Evolutionary conservation across 2,888 invertebrate genomes (phyloP), one percentile per base, ranked within the genome.

Genomic region (Drosophila longiperda): DNA sequence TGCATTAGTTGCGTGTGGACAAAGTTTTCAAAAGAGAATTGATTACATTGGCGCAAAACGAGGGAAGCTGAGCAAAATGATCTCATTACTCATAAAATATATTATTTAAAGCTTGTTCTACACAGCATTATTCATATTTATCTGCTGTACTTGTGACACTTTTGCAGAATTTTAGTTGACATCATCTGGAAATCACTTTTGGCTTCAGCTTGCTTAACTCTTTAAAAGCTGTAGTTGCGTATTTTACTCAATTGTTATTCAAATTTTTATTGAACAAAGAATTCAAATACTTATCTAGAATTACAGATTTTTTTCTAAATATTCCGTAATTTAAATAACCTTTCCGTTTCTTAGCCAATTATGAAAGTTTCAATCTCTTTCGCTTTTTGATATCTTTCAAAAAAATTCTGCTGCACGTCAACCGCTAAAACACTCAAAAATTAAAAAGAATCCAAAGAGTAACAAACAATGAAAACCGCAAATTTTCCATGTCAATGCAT

Each of bases 401-500:
- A 23, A 58, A 54, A 32, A 64, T 54, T 23, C 58, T 62, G 89
- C 68, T 63, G 62, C 55, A 82, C 68, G 82, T 67, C 67, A 69
- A 62, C 70, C 72, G 77, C 78, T 74, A 89, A 85, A 87, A 79
- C 73, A 73, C 34, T 66, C 53, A 38, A 67, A 69, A 58, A 38
- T n/a, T n/a, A 57, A 48, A 52, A 63, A 48, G 34, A 40, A 55
- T 2, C 15, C n/a, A 17, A 29, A 49, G 26, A 12, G 12, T 3
- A 32, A 32, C 20, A 3, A 15, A 65, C 67, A 78, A 72, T 73
- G 52, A 59, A 68, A 53, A 77, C 88, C 90, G 78, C 83, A 86
- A 82, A 88, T 86, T 89, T 89, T 85, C 88, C 90, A 87, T 88
- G 90, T 88, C 90, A 86, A 73, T 89, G 90, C 90, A 87, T 88